Conservation (phyloP, 2,797 vertebrate species). For the Sarcophilus harrisii region DNA sequence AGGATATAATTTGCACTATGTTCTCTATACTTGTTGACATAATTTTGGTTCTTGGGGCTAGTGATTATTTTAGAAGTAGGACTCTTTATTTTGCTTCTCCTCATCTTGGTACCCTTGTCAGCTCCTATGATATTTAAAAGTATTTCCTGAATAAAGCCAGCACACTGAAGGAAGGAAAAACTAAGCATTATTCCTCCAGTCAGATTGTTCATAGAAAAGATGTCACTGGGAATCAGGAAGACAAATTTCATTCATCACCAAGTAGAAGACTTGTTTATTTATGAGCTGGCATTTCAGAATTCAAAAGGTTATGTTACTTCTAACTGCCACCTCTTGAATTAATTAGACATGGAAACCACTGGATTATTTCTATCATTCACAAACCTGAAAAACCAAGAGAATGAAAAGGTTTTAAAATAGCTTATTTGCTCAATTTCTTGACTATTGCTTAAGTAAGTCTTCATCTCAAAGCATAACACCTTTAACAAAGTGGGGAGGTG, state of each 20-base stretch:
- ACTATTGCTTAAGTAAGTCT: not conserved
- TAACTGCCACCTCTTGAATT: conserved; percentile 20
- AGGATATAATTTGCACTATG: not conserved
- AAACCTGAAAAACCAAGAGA: conserved; percentile 7
- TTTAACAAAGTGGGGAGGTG: not conserved
- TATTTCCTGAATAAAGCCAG: conserved; percentile 22
- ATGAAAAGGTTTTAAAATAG: not conserved
- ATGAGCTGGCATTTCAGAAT: not conserved
- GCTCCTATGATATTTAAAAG: conserved; percentile 13
- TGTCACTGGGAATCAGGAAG: conserved; percentile 24
- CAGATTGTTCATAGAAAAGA: conserved; percentile 14
- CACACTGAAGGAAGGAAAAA: not conserved
- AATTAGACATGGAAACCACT: conserved; percentile 3
- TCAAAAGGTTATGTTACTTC: conserved; percentile 35
- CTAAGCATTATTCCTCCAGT: not conserved
- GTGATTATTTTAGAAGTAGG: not conserved
- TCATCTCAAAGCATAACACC: conserved; percentile 12
- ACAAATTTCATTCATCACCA: not conserved
- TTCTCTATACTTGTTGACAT: not conserved
- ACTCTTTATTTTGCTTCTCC: not conserved
- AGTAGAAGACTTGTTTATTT: conserved; percentile 28
- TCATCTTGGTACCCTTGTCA: not conserved
- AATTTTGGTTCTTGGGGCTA: not conserved
- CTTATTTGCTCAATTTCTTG: conserved; percentile 21
- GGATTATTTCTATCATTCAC: conserved; percentile 10